phyloP scores from a whole-genome alignment of 1,140 invertebrate genomes.

The Probaryconus sp. region DNA sequence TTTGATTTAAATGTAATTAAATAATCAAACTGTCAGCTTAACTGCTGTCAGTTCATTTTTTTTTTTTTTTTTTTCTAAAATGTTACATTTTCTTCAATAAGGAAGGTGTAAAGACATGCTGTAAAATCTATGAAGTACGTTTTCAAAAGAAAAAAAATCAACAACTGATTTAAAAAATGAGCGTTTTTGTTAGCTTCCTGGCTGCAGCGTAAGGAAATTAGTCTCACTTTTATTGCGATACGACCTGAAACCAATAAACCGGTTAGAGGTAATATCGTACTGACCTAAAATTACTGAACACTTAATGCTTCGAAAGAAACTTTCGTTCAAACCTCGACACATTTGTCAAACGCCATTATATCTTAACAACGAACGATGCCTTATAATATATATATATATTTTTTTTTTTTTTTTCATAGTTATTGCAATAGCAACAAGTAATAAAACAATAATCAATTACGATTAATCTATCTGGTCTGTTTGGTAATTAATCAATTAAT shows the following conservation, averaged over 20 bases:
- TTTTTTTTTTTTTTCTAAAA: too few species aligned
- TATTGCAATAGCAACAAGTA: constrained; percentile 30
- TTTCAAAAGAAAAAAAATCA: constrained; percentile 18
- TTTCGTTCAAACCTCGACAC: constrained; percentile 6
- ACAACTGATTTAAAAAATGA: constrained; percentile 18
- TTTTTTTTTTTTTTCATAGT: constrained; percentile 16
- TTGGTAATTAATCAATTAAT: too few species aligned
- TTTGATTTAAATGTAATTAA: too few species aligned
- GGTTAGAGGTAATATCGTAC: constrained; percentile 40
- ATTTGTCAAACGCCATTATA: constrained; percentile 9
- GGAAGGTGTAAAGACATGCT: too few species aligned
- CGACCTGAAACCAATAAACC: constrained; percentile 27
- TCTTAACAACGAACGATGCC: constrained; percentile 21
- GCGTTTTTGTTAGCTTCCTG: neutral
- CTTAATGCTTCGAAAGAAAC: constrained; percentile 23
- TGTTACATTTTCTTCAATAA: too few species aligned
- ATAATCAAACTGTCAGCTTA: too few species aligned
- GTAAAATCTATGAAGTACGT: too few species aligned
- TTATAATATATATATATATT: too few species aligned
- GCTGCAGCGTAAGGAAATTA: constrained; percentile 27
- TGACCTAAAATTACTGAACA: constrained; percentile 51
- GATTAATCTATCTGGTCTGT: constrained; percentile 3
- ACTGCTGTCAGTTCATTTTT: too few species aligned
- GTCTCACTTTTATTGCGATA: constrained; percentile 50
- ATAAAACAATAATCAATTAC: constrained; percentile 26